These are phyloP conservation scores for Cheumatopsyche charites DNA, from an alignment of 1,140 invertebrate genomes.

Conservation along the genomic window DNA sequence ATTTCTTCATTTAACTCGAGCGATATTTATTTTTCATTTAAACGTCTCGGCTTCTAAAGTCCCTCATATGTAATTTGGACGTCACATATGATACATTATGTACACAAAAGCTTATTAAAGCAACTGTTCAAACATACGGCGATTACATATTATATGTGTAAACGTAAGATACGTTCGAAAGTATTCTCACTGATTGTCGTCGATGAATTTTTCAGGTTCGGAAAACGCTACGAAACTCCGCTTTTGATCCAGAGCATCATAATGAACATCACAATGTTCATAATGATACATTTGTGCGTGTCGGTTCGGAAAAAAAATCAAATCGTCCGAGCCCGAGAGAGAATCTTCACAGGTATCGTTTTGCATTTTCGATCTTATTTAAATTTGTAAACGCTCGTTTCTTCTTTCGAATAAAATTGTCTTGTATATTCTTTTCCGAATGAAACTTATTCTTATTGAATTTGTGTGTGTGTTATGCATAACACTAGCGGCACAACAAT, in stretches of 20 bases:
- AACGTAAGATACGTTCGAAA: too few species aligned
- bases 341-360: constrained; percentile 85
- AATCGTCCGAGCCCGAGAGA: constrained; percentile 75
- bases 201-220: constrained; percentile 96
- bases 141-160: too few species aligned
- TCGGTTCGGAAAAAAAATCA: constrained; percentile 83
- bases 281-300: constrained; percentile 94
- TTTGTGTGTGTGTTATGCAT: constrained; percentile 20
- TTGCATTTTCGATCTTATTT: background rate
- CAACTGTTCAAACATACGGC: too few species aligned
- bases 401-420: background rate
- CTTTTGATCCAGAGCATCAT: constrained; percentile 95
- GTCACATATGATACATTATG: too few species aligned
- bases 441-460: background rate
- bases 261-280: constrained; percentile 96
- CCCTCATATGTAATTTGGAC: too few species aligned
- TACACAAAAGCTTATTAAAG: too few species aligned
- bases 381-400: background rate
- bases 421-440: background rate
- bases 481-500: constrained; percentile 59
- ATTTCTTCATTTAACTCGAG: too few species aligned
- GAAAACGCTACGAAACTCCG: constrained; percentile 93
- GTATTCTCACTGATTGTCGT: too few species aligned
- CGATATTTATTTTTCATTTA: too few species aligned
- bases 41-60: too few species aligned